Conservation (phyloP, 2,113 vertebrate species). For the Aspidoscelis tigris region DNA sequence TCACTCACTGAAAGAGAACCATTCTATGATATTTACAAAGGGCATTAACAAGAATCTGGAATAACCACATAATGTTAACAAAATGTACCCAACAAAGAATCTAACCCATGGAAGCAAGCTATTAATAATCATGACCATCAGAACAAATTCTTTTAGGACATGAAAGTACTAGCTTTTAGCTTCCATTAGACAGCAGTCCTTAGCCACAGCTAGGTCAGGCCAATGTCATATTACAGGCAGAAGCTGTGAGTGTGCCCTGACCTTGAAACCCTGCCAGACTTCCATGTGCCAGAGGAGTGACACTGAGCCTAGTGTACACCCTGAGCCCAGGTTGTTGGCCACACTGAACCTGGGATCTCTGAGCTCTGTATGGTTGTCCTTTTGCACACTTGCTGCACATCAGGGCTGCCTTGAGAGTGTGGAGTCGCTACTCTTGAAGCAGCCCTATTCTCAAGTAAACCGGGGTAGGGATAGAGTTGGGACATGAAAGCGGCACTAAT, state of each 20-base stretch:
- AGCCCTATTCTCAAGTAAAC: too few relatives aligned
- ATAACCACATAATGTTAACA: neutral
- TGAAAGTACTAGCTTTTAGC: neutral
- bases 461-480: too few relatives aligned
- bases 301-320: too few relatives aligned
- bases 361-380: too few relatives aligned
- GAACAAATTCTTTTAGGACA: neutral
- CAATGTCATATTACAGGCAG: neutral
- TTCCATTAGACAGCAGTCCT: neutral
- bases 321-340: too few relatives aligned
- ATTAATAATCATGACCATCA: neutral
- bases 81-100: constrained; percentile 15
- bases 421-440: too few relatives aligned
- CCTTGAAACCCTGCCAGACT: too few relatives aligned
- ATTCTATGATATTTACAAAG: constrained; percentile 1
- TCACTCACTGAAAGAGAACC: constrained; percentile 23
- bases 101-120: neutral
- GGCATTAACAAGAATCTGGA: constrained; percentile 5
- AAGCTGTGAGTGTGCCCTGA: neutral
- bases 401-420: too few relatives aligned
- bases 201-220: neutral
- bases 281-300: too few relatives aligned
- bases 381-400: too few relatives aligned
- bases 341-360: too few relatives aligned
- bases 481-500: too few relatives aligned